Evolutionary conservation across 2,888 invertebrate species (phyloP), one percentile per base, ranked within the genome.

Genomic region (Leptopilina myrica): DNA sequence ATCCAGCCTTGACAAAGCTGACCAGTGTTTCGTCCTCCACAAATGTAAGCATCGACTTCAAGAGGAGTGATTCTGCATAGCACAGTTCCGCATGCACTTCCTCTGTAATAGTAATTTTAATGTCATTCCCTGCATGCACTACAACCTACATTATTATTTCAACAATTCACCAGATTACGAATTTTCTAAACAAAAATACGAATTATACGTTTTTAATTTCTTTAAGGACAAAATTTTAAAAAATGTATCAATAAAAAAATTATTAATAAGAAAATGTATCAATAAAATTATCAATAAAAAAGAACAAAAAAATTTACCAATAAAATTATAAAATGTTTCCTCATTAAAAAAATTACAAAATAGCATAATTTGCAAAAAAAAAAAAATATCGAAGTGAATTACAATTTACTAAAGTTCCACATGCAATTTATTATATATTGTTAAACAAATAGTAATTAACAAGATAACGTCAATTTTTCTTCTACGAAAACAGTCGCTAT

Each of bases 71-170:
- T 92, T 99, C 99, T 0, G 99, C 98, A 91, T 97, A 97, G 91
- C 98, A 98, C 59, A 99, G 92, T 90, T 99, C 99, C 0, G 99
- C 98, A 92, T 99, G 99, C 20, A 97, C 95, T 92, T 98, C 97
- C 89, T 95, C 92, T 92, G 95, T 69, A 91, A 91, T 84, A 64
- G 26, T 76, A 76, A 64, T 62, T 59, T 14, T 43, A 56, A 20
- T 77, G 67, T 87, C 81, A 85, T 82, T 83, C 77, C 78, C 66
- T 73, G 53, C 69, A 77, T 78, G 77, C 79, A 77, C 49, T 67
- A 64, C 56, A 40, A 15, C 53, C 43, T 56, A 53, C 56, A 73
- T 62, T 62, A 62, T 62, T 49, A 49, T 49, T 49, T 49, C 20
- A 49, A 49, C 7, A 67, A 43, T 43, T 66, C 43, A 43, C 66